These are phyloP conservation scores for Chloromyia formosa DNA, from an alignment of 2,888 invertebrate genomes.

Conservation along the genomic window DNA sequence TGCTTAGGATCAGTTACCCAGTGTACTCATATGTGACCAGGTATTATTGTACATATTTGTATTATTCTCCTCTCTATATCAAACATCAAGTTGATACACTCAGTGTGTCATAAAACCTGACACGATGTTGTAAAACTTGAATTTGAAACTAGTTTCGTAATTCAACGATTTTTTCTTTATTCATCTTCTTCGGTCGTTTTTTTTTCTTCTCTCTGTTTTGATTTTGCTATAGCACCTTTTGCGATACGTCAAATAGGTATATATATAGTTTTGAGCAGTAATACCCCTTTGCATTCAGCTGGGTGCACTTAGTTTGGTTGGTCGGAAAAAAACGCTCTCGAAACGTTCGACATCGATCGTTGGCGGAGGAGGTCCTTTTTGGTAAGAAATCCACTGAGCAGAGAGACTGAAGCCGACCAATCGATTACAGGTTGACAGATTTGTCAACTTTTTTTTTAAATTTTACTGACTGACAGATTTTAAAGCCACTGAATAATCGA, in stretches of 20 bases:
- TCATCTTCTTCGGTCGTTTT: constrained; percentile 16
- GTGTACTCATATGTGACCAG: background rate
- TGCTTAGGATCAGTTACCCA: constrained; percentile 36
- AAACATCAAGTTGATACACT: constrained; percentile 39
- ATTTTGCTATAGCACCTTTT: constrained; percentile 21
- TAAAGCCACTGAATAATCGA: no score
- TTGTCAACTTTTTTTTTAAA: no score
- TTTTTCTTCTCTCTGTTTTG: constrained; percentile 9
- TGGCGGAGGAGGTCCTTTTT: no score
- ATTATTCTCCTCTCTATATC: constrained; percentile 32
- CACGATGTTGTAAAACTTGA: constrained; percentile 50
- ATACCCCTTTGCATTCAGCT: constrained; percentile 38
- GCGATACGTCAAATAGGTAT: background rate
- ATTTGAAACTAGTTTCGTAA: constrained; percentile 49
- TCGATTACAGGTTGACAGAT: no score
- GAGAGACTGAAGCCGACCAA: no score
- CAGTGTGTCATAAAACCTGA: constrained; percentile 47
- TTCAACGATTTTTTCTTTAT: constrained; percentile 37
- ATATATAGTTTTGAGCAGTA: constrained; percentile 13
- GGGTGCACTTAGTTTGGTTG: constrained; percentile 9
- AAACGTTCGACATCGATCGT: no score
- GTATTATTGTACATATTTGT: constrained; percentile 20
- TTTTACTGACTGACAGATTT: no score
- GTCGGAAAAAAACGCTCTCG: background rate
- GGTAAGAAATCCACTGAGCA: no score